Evolutionary conservation across 2,113 vertebrate genomes (phyloP), one percentile per base, ranked within the genome.

Genomic region (Balaenoptera acutorostrata): DNA sequence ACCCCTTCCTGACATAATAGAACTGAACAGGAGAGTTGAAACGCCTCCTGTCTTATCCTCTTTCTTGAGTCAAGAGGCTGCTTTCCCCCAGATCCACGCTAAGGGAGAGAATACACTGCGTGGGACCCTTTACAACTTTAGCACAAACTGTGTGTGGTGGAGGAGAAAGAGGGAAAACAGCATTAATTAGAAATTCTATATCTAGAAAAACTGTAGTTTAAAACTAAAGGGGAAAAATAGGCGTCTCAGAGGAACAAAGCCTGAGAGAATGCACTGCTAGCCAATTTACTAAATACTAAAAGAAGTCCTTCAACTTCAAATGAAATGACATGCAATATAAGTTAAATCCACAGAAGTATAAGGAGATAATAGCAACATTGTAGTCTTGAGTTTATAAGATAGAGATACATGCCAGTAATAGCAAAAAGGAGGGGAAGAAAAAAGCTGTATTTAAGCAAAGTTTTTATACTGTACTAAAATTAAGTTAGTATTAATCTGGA

Each of bases 111-210:
- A 11, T 68, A 39, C 20, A 77, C 9, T 52, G 44, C 29, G 33
- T 1, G 1, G 41, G 57, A 31, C 3, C 2, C 2, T 49, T 59
- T 49, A 46, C 59, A 4, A 44, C n/a, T 44, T 90, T 3, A 69
- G 15, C 55, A 57, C 10, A 55, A 12, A 36, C 17, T 55, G 5
- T 80, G 41, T 31, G 39, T 15, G 20, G 86, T 15, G 7, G 17
- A 20, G 17, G 5, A 57, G 55, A 11, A 12, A 0, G 27, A 36
- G 23, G 11, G 9, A 13, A 66, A 57, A 23, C 2, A 11, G 1
- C 68, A 12, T 59, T 52, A 52, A 64, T 29, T 23, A 57, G 81
- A n/a, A 25, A 63, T 44, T 80, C 44, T 72, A 9, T 81, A 55
- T 61, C 23, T 36, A 87, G 23, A 69, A 63, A 75, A 57, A 66